Evolutionary conservation across 2,113 vertebrate genomes (phyloP).

Genomic region (Hiodon tergisus): DNA sequence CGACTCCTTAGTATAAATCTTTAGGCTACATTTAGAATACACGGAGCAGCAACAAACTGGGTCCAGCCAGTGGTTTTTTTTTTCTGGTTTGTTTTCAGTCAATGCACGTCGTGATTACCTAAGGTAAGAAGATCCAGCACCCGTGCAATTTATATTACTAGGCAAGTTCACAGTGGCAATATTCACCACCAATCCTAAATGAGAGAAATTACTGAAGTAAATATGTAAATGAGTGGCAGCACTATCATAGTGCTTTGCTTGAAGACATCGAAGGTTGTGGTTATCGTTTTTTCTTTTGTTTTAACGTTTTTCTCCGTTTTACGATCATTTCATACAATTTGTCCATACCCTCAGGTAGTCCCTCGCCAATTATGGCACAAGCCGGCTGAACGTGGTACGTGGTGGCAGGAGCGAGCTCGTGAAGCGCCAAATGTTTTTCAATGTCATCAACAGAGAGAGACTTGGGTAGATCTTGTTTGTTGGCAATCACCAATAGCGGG

Average conservation of each 20-base stretch:
- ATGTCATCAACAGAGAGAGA: slow-evolving; percentile 85
- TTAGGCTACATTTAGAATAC: slow-evolving; percentile 25
- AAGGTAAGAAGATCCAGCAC: slow-evolving; percentile 13
- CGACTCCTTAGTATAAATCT: slow-evolving; percentile 18
- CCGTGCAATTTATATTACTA: slow-evolving; percentile 1
- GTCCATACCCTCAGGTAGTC: slow-evolving; percentile 93
- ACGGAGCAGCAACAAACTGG: slow-evolving; percentile 26
- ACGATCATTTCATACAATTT: slow-evolving; percentile 94
- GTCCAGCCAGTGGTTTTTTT: slow-evolving; percentile 26
- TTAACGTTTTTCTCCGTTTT: slow-evolving; percentile 85
- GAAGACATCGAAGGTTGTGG: slow-evolving; percentile 2
- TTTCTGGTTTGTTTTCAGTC: background rate
- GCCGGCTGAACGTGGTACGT: slow-evolving; percentile 91
- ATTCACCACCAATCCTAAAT: background rate
- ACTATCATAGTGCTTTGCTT: background rate
- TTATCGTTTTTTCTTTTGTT: slow-evolving; percentile 91
- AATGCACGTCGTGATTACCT: slow-evolving; percentile 16
- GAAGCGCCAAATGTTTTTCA: slow-evolving; percentile 83
- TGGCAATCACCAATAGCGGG: slow-evolving; percentile 89
- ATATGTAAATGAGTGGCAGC: slow-evolving; percentile 10
- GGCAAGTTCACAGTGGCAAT: background rate
- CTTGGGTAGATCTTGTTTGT: slow-evolving; percentile 93
- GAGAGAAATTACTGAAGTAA: slow-evolving; percentile 18
- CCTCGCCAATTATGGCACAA: slow-evolving; percentile 95
- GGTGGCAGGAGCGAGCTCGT: slow-evolving; percentile 82